A percentile compares a stretch with the other conserved stretches of the same genome.
Evolutionary conservation across 1,140 invertebrate genomes (phyloP).

Genomic region (Lethrus apterus): DNA sequence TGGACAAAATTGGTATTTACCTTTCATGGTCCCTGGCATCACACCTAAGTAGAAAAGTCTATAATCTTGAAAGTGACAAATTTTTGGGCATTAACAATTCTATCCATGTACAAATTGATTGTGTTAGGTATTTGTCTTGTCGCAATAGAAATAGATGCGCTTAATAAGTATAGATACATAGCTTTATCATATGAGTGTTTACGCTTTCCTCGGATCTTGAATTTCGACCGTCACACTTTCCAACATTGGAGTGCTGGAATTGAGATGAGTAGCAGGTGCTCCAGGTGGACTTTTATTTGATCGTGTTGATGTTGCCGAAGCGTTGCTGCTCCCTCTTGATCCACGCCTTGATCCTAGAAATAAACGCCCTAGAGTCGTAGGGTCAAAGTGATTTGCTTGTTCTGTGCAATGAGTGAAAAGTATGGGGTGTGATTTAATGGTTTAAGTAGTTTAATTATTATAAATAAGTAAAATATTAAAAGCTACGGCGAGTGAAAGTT

Average conservation of each 20-base stretch:
- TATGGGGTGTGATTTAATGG: neutral
- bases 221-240: conserved; percentile 54
- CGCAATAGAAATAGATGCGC: no score
- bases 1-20: conserved; percentile 32
- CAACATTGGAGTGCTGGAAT: conserved; percentile 41
- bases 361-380: conserved; percentile 39
- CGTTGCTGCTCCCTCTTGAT: conserved; percentile 58
- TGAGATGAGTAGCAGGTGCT: conserved; percentile 32
- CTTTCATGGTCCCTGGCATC: conserved; percentile 38
- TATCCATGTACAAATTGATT: no score
- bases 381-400: conserved; percentile 19
- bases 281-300: conserved; percentile 46
- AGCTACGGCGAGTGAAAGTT: no score
- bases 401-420: conserved; percentile 5
- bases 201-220: conserved; percentile 32
- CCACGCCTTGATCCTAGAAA: conserved; percentile 59
- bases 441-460: neutral
- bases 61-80: no score
- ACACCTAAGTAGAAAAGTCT: no score
- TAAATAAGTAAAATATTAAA: neutral
- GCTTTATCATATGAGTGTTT: no score
- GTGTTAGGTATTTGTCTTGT: no score
- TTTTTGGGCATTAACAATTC: no score
- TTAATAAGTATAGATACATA: no score
- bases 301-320: conserved; percentile 51